These are phyloP conservation scores for Pseudoips prasinana DNA, from an alignment of 2,888 invertebrate genomes.

Conservation along the genomic window DNA sequence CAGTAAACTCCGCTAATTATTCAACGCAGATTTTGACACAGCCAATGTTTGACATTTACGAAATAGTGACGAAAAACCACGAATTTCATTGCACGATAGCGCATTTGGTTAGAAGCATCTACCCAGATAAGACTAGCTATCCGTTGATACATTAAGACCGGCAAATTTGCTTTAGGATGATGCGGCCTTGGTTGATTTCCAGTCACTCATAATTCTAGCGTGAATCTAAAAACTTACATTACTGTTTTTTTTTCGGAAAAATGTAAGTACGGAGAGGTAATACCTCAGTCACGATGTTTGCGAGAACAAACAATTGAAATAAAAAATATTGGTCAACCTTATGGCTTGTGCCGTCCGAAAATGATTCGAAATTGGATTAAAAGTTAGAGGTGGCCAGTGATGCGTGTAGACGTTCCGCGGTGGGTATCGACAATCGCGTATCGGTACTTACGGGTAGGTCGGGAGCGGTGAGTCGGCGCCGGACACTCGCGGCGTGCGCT, in stretches of 20 bases:
- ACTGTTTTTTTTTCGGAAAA: slow-evolving; percentile 15
- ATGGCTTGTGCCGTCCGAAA: neutral
- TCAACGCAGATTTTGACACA: slow-evolving; percentile 3
- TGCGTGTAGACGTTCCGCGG: slow-evolving; percentile 1
- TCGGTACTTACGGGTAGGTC: slow-evolving; percentile 21
- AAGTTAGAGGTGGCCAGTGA: neutral
- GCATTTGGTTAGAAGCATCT: slow-evolving; percentile 31
- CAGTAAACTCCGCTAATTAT: too few relatives aligned
- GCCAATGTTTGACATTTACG: slow-evolving; percentile 13
- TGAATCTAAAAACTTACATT: slow-evolving; percentile 16
- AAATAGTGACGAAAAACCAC: slow-evolving; percentile 23
- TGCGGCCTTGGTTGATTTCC: slow-evolving; percentile 46
- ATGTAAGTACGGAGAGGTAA: slow-evolving; percentile 21
- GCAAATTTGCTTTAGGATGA: slow-evolving; percentile 65
- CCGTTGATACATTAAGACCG: slow-evolving; percentile 59
- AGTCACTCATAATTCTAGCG: slow-evolving; percentile 33
- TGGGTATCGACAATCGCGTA: slow-evolving; percentile 1
- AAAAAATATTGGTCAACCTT: slow-evolving; percentile 1
- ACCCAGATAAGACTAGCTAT: slow-evolving; percentile 55
- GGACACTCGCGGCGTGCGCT: slow-evolving; percentile 45
- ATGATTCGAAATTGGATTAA: neutral
- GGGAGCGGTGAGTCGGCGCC: slow-evolving; percentile 18
- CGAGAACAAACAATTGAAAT: slow-evolving; percentile 8
- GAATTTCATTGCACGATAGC: slow-evolving; percentile 29
- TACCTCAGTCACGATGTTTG: slow-evolving; percentile 23